Base-by-base conservation (phyloP, 2,113 vertebrate species). In the Cottus gobio region DNA sequence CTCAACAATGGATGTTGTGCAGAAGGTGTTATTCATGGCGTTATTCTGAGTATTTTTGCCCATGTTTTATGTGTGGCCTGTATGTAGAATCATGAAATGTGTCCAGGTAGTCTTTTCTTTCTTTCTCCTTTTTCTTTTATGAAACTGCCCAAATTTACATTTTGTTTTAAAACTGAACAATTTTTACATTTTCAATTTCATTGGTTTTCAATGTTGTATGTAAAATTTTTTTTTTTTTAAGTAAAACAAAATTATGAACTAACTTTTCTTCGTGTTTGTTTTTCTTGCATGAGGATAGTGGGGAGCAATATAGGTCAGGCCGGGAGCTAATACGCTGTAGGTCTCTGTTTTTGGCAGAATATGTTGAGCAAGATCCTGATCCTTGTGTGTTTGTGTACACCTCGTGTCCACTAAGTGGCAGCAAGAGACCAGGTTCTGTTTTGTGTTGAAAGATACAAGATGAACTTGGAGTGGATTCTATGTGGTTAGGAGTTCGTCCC, bases 161-260 rank as follows among this genome's bases (percentile, higher is more conserved):
- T 58, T 82, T 56, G 71, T 87, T 91, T 85, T 87, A 76, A 81
- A 77, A 73, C 36, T 62, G 18, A 73, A n/a, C 0, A 3, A 42
- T 79, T 82, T 75, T 81, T 91, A 85, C 75, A 77, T 71, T 81
- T 89, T 90, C 4, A 42, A 89, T 91, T 83, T 82, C 39, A 76
- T 86, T 79, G 71, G 54, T 86, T 75, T 79, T 68, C 61, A 76
- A 50, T 57, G 52, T 52, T 64, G 75, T 79, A 71, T 92, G 83
- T 90, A 70, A n/a, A n/a, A n/a, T n/a, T n/a, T n/a, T n/a, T n/a
- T n/a, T n/a, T 92, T 93, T 34, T 92, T 91, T 76, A 82, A 93
- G 77, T 92, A 85, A 90, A 91, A 75, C 68, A n/a, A 64, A 2
- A 52, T 56, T 3, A 15, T 20, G 16, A 18, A 67, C 7, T 61